Base-by-base conservation (phyloP, 1,140 invertebrate genomes). In the Varroa destructor region DNA sequence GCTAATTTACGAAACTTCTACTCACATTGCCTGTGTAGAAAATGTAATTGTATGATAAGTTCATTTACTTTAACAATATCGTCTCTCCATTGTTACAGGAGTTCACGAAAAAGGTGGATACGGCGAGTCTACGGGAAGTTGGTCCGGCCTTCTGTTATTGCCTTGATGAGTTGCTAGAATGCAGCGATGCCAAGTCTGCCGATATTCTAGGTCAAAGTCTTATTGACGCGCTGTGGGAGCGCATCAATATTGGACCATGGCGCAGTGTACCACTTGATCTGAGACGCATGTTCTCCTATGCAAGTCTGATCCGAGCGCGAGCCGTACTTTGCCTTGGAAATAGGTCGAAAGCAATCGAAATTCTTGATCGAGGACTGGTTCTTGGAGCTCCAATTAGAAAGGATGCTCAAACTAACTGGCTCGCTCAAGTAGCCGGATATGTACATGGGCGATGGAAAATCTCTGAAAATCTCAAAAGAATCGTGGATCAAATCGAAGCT, bases 221-320 rank as follows among this genome's bases (percentile, higher is more conserved):
- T 67, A 12, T 67, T 37, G 61, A 67, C 40, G 61, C 61, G 12
- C 5, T 67, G 40, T 67, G 61, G 61, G 61, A 67, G 37, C 61
- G 8, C 12, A 12, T 67, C 5, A 67, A 67, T 37, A 46, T 67
- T 1, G 61, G 61, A 40, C 46, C 61, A 14, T 67, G 61, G 61
- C 40, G 61, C 12, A 46, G 12, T 43, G 61, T 67, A 12, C 61
- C 61, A 37, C 40, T 12, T 14, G 12, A 40, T 14, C 40, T 67
- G 3, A 40, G 61, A 67, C 40, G 46, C 2, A 40, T 67, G 37
- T 67, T 43, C 61, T 67, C 61, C 61, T 67, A 67, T 37, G 61
- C 37, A 46, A 67, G 61, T 37, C 46, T 67, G 36, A 37, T 67
- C 40, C 12, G 40, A 67, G 61, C 61, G 12, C 61, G 37, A 8